These are phyloP conservation scores for Rhincodon typus DNA, from an alignment of 2,797 vertebrate genomes.

Conservation along the genomic window DNA sequence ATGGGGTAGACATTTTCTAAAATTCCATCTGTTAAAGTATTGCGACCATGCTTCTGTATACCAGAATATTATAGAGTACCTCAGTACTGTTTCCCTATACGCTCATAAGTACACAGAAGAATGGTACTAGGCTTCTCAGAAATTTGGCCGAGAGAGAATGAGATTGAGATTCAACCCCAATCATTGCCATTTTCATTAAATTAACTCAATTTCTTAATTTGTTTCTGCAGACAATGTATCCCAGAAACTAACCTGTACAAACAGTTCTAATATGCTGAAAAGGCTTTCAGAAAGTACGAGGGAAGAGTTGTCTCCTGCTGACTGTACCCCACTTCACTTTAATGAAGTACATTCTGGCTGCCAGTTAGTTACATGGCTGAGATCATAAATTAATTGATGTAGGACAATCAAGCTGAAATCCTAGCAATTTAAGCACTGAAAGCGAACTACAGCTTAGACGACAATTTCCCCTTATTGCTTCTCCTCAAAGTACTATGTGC, in stretches of 20 bases:
- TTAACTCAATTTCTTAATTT: background rate
- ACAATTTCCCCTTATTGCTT: background rate
- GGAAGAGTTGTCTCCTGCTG: background rate
- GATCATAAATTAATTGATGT: background rate
- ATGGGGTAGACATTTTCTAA: background rate
- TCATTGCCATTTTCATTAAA: background rate
- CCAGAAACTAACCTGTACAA: background rate
- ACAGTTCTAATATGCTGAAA: background rate
- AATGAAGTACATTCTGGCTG: background rate
- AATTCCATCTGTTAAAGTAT: background rate
- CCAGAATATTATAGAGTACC: background rate
- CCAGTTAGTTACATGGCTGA: background rate
- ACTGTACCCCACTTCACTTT: background rate
- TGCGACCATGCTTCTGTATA: background rate
- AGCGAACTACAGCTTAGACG: background rate
- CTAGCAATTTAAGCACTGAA: background rate
- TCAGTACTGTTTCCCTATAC: background rate
- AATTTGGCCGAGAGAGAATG: background rate
- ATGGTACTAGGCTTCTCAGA: background rate
- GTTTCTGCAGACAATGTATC: background rate
- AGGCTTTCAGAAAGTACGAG: background rate
- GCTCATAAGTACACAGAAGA: background rate
- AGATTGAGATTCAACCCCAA: background rate
- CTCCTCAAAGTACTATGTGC: background rate
- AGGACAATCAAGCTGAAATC: background rate